Evolutionary conservation across 2,113 vertebrate genomes (phyloP), one percentile per base, ranked within the genome.

Genomic region (Struthidea cinerea): DNA sequence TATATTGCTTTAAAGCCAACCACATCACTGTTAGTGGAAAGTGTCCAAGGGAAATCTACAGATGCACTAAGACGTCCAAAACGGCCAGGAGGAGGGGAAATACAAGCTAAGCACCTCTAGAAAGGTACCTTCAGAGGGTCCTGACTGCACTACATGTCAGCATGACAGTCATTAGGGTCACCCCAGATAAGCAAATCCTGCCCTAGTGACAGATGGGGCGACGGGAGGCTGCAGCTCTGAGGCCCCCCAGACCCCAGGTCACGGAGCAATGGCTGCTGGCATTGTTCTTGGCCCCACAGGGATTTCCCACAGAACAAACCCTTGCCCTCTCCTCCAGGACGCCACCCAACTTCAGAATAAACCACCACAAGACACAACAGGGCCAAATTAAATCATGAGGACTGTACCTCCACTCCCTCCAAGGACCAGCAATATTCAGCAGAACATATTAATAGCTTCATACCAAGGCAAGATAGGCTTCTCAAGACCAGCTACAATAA

Each of bases 161-260:
- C 21, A 27, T 19, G 35, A 35, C 6, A 42, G 6, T 19, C 42
- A 67, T 2, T 35, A 44, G 9, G 18, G 23, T 61, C 47, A 68
- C 2, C 14, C 6, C 61, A 83, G n/a, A 15, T 12, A 74, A 56
- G 37, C n/a, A 86, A 61, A 77, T 49, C 16, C 50, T 65, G 5
- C 32, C 4, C 47, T 27, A 22, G 28, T 27, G 49, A 80, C 30
- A 63, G 61, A 47, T 0, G 2, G 19, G 33, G 30, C 5, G 1
- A 59, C 0, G 0, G 35, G 26, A 92, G 26, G 20, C 68, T 50
- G 35, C 28, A 84, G 53, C 13, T 59, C 20, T 14, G 3, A 1
- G 11, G 14, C 8, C 27, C 11, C 35, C 33, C 46, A 50, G 26
- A 39, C 35, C 15, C 26, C 50, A 44, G 16, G 10, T 13, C 68